Base-by-base conservation (phyloP, 2,797 vertebrate genomes). In the Caiman crocodilus region DNA sequence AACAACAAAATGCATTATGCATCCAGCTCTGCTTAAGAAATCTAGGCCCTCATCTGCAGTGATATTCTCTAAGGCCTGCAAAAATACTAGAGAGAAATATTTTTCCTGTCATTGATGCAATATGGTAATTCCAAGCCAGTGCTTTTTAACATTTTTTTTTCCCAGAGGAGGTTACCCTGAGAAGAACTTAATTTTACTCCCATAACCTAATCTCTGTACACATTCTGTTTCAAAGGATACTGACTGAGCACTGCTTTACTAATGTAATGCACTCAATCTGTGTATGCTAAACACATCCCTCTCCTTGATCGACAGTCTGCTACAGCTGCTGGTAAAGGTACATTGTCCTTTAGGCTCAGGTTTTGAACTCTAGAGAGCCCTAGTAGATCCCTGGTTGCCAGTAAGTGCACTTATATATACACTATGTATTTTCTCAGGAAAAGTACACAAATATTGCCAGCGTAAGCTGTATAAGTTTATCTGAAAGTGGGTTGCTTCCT, bases 261-360 rank as follows among this genome's bases (percentile, higher is more conserved):
- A 60, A 50, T 6, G 42, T 0, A 74, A 61, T 23, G 1, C 4
- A 21, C 1, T 30, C 64, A 58, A n/a, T 25, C 55, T 2, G 28
- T 13, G 30, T 21, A 4, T 14, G 73, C 35, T 82, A 93, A 64
- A 18, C 1, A 1, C 5, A 69, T 30, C 1, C 1, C 86, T 32
- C 5, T 63, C 5, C 75, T 42, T 65, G 2, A 76, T 15, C 77
- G 3, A 11, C 8, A 65, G 59, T 82, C 1, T 14, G 79, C 14
- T 5, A 74, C 30, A 5, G 1, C 11, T 67, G 7, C 26, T 1
- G 15, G 28, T 12, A 35, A 74, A 56, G 1, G 42, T 75, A 42
- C 5, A 1, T 61, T 18, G 8, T 59, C 32, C 79, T 82, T 71
- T 14, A 71, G 23, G 30, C 12, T 59, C 26, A 59, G 14, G 6